Percentiles rank a stretch among this genome's conserved stretches.
Conservation (phyloP, 2,888 invertebrate genomes). For the Hirtodrosophila confusa region DNA sequence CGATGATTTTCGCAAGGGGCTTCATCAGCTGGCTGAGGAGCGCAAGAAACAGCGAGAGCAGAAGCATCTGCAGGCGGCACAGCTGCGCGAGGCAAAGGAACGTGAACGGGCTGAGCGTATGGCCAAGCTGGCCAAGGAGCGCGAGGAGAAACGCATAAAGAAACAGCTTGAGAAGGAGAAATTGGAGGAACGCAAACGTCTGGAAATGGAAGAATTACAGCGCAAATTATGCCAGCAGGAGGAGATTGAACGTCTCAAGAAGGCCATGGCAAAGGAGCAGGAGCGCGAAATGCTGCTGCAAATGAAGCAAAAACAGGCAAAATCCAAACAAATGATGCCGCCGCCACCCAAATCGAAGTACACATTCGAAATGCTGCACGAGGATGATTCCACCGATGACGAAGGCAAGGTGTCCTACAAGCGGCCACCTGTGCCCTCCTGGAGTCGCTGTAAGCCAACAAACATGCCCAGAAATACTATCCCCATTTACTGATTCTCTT, state of each 20-base stretch:
- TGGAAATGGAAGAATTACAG: slow-evolving; percentile 81
- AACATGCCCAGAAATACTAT: no score
- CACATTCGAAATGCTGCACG: slow-evolving; percentile 83
- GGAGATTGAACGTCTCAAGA: slow-evolving; percentile 65
- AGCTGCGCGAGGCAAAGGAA: slow-evolving; percentile 82
- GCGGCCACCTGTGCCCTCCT: slow-evolving; percentile 82
- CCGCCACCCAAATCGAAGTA: slow-evolving; percentile 77
- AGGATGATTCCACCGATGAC: slow-evolving; percentile 84
- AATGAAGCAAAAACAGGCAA: slow-evolving; percentile 67
- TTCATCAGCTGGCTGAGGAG: slow-evolving; percentile 81
- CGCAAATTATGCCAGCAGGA: slow-evolving; percentile 79
- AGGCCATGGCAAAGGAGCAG: slow-evolving; percentile 71
- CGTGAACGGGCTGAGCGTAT: slow-evolving; percentile 82
- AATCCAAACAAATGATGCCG: slow-evolving; percentile 68
- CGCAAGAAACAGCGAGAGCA: slow-evolving; percentile 83
- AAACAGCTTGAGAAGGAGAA: slow-evolving; percentile 74
- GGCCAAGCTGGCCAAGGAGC: slow-evolving; percentile 81
- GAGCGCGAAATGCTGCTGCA: slow-evolving; percentile 79
- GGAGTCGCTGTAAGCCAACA: slow-evolving; percentile 84
- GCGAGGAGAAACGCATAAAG: slow-evolving; percentile 82
- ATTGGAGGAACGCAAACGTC: slow-evolving; percentile 76
- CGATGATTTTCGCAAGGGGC: slow-evolving; percentile 82
- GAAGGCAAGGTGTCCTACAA: slow-evolving; percentile 81
- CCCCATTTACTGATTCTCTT: not conserved
- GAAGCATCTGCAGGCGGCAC: slow-evolving; percentile 82